Conservation (phyloP, 2,888 invertebrate species). For the Agelastica alni region DNA sequence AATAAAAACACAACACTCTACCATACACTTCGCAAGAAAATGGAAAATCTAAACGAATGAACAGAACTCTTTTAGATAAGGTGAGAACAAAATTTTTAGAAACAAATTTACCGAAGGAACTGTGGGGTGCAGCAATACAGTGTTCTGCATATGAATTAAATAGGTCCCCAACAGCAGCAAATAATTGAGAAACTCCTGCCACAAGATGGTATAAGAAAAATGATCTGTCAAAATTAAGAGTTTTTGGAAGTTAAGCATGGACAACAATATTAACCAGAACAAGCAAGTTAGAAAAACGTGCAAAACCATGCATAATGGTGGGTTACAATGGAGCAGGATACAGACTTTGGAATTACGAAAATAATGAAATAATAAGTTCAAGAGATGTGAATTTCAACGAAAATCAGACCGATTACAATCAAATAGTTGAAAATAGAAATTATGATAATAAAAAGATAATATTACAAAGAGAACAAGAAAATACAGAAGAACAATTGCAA, state of each 20-base stretch:
- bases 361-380: constrained; percentile 27
- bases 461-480: background rate
- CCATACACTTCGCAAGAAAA: constrained; percentile 38
- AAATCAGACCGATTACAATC: constrained; percentile 20
- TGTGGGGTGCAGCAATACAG: constrained; percentile 39
- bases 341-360: constrained; percentile 33
- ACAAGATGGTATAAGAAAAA: constrained; percentile 32
- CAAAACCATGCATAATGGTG: constrained; percentile 40
- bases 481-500: background rate
- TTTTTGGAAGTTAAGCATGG: constrained; percentile 39
- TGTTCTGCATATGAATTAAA: constrained; percentile 39
- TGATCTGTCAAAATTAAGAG: constrained; percentile 33
- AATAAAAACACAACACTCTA: background rate
- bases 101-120: constrained; percentile 32
- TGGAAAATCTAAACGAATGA: constrained; percentile 36
- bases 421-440: constrained; percentile 10
- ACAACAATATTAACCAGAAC: constrained; percentile 30
- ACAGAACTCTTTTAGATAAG: constrained; percentile 37
- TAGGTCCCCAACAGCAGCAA: constrained; percentile 31
- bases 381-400: constrained; percentile 39
- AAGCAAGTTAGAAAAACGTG: constrained; percentile 35
- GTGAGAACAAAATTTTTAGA: constrained; percentile 34
- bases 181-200: constrained; percentile 29
- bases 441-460: constrained; percentile 11
- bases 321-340: constrained; percentile 38